These are phyloP conservation scores for Coenobita brevimanus DNA, from an alignment of 1,140 invertebrate species.

Conservation along the genomic window DNA sequence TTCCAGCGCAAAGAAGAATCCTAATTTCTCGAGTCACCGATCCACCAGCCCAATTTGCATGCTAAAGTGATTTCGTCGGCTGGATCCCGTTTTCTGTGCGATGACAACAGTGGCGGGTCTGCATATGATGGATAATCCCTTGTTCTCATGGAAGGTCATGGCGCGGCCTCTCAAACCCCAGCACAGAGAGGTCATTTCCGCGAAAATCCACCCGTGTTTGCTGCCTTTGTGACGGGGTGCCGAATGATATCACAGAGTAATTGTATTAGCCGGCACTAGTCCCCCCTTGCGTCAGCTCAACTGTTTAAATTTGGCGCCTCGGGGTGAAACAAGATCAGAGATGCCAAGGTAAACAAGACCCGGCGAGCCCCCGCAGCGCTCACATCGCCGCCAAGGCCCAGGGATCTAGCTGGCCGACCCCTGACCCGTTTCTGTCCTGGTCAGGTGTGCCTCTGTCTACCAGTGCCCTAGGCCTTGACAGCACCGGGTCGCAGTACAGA, in stretches of 20 bases:
- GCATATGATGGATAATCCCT: slow-evolving; percentile 59
- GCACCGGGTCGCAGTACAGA: background rate
- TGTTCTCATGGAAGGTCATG: slow-evolving; percentile 52
- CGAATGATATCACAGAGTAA: slow-evolving; percentile 67
- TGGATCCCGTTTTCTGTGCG: slow-evolving; percentile 54
- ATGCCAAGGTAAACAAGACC: slow-evolving; percentile 56
- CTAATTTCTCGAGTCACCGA: slow-evolving; percentile 65
- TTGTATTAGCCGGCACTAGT: slow-evolving; percentile 61
- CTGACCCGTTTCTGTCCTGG: background rate
- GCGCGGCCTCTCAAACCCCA: slow-evolving; percentile 25
- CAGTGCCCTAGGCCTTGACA: background rate
- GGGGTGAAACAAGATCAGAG: slow-evolving; percentile 65
- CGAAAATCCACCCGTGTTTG: slow-evolving; percentile 45
- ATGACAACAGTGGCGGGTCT: slow-evolving; percentile 62
- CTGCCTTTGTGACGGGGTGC: slow-evolving; percentile 62
- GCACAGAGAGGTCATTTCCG: slow-evolving; percentile 45
- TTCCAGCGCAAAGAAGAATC: slow-evolving; percentile 66
- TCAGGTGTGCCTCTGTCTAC: too few species aligned
- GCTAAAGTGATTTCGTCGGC: slow-evolving; percentile 61
- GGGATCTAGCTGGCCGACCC: background rate
- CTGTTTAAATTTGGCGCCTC: slow-evolving; percentile 68
- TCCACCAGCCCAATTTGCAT: slow-evolving; percentile 66
- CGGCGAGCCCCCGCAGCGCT: background rate
- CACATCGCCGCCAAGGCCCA: background rate
- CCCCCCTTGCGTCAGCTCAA: slow-evolving; percentile 59